These are phyloP conservation scores for Tetragnatha versicolor DNA, from an alignment of 1,140 invertebrate species.

Conservation along the genomic window DNA sequence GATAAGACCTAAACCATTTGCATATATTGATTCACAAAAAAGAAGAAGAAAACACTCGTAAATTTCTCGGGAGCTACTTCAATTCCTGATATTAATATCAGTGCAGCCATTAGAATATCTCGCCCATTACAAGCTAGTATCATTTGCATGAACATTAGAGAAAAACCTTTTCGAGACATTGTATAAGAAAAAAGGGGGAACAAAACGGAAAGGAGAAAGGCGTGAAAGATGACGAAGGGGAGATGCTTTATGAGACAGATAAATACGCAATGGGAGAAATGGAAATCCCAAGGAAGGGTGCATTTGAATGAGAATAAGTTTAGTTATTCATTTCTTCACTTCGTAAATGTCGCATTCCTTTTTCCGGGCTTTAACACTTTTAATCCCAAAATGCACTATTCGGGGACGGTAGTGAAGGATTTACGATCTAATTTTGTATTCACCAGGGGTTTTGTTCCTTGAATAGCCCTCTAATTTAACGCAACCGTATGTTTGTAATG, in stretches of 20 bases:
- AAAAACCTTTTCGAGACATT: slow-evolving; percentile 11
- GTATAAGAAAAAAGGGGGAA: neutral
- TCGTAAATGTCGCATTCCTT: no score
- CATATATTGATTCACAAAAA: neutral
- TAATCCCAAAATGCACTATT: no score
- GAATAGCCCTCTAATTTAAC: no score
- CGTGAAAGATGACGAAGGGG: no score
- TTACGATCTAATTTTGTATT: no score
- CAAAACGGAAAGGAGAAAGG: neutral
- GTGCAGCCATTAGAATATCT: slow-evolving; percentile 16
- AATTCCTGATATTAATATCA: slow-evolving; percentile 12
- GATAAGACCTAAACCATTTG: neutral
- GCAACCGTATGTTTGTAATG: no score
- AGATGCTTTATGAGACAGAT: neutral
- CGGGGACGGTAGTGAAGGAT: no score
- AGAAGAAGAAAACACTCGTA: neutral
- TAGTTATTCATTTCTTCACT: neutral
- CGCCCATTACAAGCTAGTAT: slow-evolving; percentile 3
- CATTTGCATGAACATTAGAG: neutral
- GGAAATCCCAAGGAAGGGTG: neutral
- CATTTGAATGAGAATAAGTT: neutral
- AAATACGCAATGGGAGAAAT: neutral
- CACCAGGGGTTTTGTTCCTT: no score
- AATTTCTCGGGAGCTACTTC: neutral
- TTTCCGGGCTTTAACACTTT: no score